phyloP scores from a whole-genome alignment of 2,113 vertebrate genomes.

The Ictidomys tridecemlineatus region DNA sequence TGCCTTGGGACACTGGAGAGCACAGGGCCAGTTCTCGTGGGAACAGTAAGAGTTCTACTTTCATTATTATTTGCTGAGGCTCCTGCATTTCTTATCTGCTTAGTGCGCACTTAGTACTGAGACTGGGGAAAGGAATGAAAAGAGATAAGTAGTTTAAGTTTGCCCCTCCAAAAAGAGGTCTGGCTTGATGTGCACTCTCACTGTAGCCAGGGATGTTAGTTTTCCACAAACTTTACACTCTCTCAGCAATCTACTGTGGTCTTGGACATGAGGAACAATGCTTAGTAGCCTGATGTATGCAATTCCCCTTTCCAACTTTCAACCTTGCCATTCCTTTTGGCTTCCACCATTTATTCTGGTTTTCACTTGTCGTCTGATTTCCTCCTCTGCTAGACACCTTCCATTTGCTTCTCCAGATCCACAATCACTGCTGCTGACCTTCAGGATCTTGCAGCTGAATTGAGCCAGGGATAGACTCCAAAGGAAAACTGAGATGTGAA shows the following conservation, averaged over 20 bases:
- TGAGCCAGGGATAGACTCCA: neutral
- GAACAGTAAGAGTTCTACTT: neutral
- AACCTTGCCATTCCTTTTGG: too few relatives aligned
- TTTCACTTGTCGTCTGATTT: neutral
- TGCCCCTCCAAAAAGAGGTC: neutral
- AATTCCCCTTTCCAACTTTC: neutral
- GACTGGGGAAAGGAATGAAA: neutral
- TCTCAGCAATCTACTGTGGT: neutral
- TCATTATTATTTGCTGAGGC: neutral
- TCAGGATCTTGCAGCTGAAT: neutral
- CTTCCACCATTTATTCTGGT: neutral
- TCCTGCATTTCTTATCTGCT: neutral
- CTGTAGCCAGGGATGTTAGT: neutral
- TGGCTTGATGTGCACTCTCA: neutral
- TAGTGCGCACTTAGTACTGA: neutral
- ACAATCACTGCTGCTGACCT: neutral
- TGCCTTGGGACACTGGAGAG: too few relatives aligned
- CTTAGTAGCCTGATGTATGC: fast-evolving
- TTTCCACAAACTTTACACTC: neutral
- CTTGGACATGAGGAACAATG: neutral
- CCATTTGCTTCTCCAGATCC: neutral
- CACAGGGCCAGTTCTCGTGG: neutral
- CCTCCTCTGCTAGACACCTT: neutral
- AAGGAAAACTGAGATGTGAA: neutral
- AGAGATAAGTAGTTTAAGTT: neutral